A percentile compares a stretch with the other conserved stretches of the same genome.
Evolutionary conservation across 2,888 invertebrate genomes (phyloP).

Genomic region (Nymphalis urticae): DNA sequence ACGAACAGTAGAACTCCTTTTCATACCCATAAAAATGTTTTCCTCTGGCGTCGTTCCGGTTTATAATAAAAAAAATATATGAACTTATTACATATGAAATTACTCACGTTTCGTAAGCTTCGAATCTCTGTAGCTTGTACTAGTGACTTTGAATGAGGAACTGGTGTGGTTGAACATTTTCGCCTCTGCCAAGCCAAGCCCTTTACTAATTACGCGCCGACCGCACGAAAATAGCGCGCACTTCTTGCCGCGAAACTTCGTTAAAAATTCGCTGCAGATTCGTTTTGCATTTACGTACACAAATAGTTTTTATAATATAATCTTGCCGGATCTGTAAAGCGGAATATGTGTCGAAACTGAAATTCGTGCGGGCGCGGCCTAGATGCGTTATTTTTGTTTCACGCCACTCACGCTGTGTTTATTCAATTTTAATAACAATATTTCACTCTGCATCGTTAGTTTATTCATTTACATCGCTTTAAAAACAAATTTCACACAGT

Average conservation of each 20-base stretch:
- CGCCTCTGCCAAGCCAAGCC: constrained; percentile 23
- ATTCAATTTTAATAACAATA: constrained; percentile 69
- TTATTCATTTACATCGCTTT: constrained; percentile 29
- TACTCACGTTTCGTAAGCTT: constrained; percentile 52
- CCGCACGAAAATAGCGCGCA: constrained; percentile 33
- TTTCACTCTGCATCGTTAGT: constrained; percentile 44
- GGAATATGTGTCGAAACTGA: constrained; percentile 59
- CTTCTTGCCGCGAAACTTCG: constrained; percentile 28
- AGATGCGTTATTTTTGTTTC: constrained; percentile 74
- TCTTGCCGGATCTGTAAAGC: constrained; percentile 56
- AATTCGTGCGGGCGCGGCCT: constrained; percentile 55
- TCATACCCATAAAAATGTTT: constrained; percentile 17
- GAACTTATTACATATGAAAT: constrained; percentile 41
- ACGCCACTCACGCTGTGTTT: constrained; percentile 59
- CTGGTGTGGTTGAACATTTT: constrained; percentile 68
- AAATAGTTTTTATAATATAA: constrained; percentile 59
- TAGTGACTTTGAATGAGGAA: constrained; percentile 53
- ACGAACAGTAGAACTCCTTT: constrained; percentile 15
- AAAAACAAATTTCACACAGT: constrained; percentile 31
- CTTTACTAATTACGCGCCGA: constrained; percentile 36
- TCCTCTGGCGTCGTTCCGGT: constrained; percentile 7
- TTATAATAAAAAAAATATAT: constrained; percentile 25
- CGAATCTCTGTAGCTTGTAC: constrained; percentile 46
- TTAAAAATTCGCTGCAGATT: constrained; percentile 42
- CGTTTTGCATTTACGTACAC: constrained; percentile 45